A percentile compares a stretch with the other conserved stretches of the same genome.
phyloP scores from a whole-genome alignment of 2,113 vertebrate genomes.

The Phainopepla nitens region DNA sequence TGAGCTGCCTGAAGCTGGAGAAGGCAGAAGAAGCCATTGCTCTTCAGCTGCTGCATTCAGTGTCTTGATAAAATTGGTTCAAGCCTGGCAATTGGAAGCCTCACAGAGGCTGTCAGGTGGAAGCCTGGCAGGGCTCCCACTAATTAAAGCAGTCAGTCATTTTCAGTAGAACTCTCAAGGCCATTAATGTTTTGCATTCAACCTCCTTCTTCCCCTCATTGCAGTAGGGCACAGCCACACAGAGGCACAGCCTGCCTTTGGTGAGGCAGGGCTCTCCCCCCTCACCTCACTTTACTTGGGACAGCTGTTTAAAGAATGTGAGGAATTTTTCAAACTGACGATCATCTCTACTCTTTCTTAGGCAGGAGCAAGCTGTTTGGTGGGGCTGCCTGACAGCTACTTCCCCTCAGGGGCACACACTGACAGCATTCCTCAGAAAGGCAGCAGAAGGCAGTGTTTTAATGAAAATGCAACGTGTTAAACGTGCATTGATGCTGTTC shows the following conservation, averaged over 20 bases:
- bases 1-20: background rate
- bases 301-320: background rate
- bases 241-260: background rate
- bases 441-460: background rate
- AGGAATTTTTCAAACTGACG: background rate
- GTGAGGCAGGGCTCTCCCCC: background rate
- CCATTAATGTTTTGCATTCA: background rate
- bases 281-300: background rate
- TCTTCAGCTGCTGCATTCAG: background rate
- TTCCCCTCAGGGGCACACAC: background rate
- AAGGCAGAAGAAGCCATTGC: background rate
- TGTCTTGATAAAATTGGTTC: background rate
- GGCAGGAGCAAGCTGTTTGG: background rate
- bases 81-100: background rate
- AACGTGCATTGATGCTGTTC: rapidly evolving
- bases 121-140: background rate
- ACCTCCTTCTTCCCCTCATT: background rate
- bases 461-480: background rate
- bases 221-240: rapidly evolving
- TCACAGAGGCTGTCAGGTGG: background rate
- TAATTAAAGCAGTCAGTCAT: background rate
- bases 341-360: background rate
- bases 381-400: background rate
- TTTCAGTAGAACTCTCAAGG: background rate
- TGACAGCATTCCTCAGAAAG: background rate